Base-by-base conservation (phyloP, 2,113 vertebrate genomes). In the Stigmatopora argus region DNA sequence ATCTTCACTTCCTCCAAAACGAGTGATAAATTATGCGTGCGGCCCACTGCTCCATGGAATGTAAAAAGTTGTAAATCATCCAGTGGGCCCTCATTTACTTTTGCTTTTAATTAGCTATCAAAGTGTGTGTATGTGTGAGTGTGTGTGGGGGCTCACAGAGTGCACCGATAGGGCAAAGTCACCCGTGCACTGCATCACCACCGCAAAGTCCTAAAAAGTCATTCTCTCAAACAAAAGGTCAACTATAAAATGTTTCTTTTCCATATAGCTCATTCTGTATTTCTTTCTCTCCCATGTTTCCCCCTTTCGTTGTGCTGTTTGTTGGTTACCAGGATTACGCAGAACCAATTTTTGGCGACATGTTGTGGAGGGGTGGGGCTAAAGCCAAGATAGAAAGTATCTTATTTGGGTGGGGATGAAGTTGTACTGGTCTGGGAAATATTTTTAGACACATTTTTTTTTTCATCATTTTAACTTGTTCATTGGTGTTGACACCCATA, bases 141-240 rank as follows among this genome's bases (percentile, higher is more conserved):
- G 66, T 66, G 21, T 44, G 57, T 63, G 70, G 9, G 21, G 73
- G 69, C 71, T 66, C 74, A 69, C 77, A 82, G 75, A 84, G 84
- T 85, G 83, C 83, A 85, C 49, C 67, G 59, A 83, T 62, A 74
- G 84, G 84, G 83, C 87, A 87, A 66, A 84, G 64, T 78, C 49
- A 62, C 74, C 75, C 67, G 70, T 47, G 63, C 72, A 38, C 66
- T 47, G 70, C 66, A 77, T 72, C 72, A 64, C 65, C 69, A 65
- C 73, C 70, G 65, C 69, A 75, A 85, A 86, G 18, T 9, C 21
- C 86, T 82, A 69, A 83, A 86, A 63, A 80, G 75, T 78, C 65
- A 87, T 77, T 87, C 35, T 88, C 82, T 84, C 12, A 83, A 81
- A 81, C 76, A 71, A 83, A 85, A 83, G 82, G 78, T 87, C 79